Conservation (phyloP, 2,888 invertebrate genomes). For the Cephonodes hylas region DNA sequence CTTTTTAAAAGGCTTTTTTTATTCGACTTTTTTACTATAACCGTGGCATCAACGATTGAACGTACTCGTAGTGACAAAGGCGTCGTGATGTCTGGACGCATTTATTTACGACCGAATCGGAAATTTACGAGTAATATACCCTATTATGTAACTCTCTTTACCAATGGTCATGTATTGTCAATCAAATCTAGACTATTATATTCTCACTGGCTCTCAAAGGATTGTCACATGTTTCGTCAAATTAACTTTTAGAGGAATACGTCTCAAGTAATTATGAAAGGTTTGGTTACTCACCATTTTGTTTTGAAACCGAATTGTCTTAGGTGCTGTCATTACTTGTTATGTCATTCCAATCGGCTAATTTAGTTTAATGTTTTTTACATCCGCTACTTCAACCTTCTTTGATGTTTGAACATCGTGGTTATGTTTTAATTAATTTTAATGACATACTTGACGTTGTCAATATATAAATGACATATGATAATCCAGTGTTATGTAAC, state of each 20-base stretch:
- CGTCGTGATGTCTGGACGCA: background rate
- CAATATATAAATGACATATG: background rate
- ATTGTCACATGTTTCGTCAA: conserved; percentile 10
- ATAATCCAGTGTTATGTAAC: background rate
- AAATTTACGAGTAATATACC: background rate
- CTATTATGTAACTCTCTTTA: conserved; percentile 53
- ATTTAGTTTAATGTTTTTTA: background rate
- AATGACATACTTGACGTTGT: background rate
- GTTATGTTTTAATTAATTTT: background rate
- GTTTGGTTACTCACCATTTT: background rate
- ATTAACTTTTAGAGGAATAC: conserved; percentile 5
- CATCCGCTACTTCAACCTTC: background rate
- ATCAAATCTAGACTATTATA: conserved; percentile 28
- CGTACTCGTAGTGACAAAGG: background rate
- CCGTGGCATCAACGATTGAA: no score
- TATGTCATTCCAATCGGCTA: background rate
- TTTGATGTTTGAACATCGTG: no score
- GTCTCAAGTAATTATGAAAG: conserved; percentile 16
- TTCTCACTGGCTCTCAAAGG: conserved; percentile 4
- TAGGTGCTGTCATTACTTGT: background rate
- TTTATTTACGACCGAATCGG: background rate
- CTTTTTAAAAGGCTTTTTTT: background rate
- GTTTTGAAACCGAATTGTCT: background rate
- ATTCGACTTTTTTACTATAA: background rate
- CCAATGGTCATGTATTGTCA: conserved; percentile 44